Base-by-base conservation (phyloP, 2,888 invertebrate genomes). In the Drosophila monieri region DNA sequence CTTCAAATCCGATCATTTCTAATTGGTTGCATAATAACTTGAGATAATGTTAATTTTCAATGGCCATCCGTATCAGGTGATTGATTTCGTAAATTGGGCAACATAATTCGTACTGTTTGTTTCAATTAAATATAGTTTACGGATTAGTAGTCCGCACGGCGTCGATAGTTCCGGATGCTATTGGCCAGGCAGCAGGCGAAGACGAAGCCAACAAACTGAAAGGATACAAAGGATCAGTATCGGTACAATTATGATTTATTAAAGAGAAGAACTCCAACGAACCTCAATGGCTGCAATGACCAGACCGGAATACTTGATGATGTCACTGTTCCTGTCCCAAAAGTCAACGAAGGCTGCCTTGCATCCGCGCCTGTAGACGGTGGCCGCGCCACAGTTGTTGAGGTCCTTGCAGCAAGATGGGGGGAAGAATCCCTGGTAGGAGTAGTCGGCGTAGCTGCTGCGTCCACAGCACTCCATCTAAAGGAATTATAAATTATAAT, bases 161-260 rank as follows among this genome's bases (percentile, higher is more conserved):
- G 94, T 90, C 94, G 94, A 90, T 95, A 95, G 92, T 97, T 97
- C 92, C 95, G 94, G 91, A 98, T 96, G 89, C 96, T 95, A 90
- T 96, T 95, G 78, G 96, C 96, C 91, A 98, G 93, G 90, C 97
- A 97, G 91, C 97, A 95, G 58, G 97, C 95, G 91, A 97, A 96
- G 84, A 97, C 92, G 66, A 97, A 95, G 66, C 95, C 96, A 80
- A 95, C 92, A 77, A 96, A 93, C 95, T 95, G 78, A 14, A 80
- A 81, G 1, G 1, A 53, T 10, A 4, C 23, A 10, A 52, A 10
- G 18, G 23, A 23, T 23, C 21, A 0, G 21, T 3, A 21, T 21
- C 21, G 3, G 4, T 4, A 21, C 21, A 21, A 23, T 23, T 23
- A 23, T 3, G 0, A 4, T 23, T 5, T 4, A 3, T 0, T 21